Conservation (phyloP, 2,888 invertebrate genomes). For the Charanyca ferruginea region DNA sequence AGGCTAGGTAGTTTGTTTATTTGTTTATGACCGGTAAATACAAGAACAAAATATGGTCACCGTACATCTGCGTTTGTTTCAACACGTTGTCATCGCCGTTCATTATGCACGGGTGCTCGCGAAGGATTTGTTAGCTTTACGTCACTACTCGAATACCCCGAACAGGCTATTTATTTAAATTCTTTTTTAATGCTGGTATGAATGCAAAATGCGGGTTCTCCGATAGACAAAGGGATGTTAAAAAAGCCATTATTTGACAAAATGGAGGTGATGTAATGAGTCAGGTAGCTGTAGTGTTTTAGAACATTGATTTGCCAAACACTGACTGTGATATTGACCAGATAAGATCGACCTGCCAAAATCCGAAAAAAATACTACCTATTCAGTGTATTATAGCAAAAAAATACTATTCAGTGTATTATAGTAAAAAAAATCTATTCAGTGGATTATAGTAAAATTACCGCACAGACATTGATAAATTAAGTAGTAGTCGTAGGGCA, state of each 20-base stretch:
- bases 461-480: no score
- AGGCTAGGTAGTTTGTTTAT: no score
- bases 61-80: conserved; percentile 30
- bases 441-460: no score
- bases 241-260: no score
- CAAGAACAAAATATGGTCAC: conserved; percentile 29
- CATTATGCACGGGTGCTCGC: conserved; percentile 57
- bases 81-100: conserved; percentile 54
- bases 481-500: no score
- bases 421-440: no score
- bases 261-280: no score
- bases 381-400: neutral
- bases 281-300: no score
- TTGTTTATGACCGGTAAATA: no score
- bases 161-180: conserved; percentile 27
- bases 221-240: neutral
- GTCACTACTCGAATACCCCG: conserved; percentile 37
- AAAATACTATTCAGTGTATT: no score
- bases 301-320: no score
- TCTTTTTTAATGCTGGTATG: neutral
- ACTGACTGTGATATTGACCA: neutral
- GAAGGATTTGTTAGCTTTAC: conserved; percentile 50
- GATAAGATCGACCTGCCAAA: neutral
- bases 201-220: neutral
- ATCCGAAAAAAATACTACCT: no score